Evolutionary conservation across 2,113 vertebrate genomes (phyloP), one percentile per base, ranked within the genome.

Genomic region (Chionomys nivalis): DNA sequence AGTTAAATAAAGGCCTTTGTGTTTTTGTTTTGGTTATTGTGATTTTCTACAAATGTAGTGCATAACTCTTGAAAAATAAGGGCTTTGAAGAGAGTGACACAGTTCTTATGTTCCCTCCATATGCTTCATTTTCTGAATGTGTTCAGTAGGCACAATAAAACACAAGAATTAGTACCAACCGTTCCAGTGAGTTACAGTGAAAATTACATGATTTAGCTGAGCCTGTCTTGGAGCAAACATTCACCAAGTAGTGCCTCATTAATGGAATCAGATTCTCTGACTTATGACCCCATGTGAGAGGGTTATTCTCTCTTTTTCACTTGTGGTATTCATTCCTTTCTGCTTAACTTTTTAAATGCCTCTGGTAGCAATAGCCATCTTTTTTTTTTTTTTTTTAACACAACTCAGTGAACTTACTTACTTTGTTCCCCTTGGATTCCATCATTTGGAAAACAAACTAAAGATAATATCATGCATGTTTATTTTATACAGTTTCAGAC

Each of bases 371-470:
- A 70, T 66, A 58, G 12, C 13, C 47, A 65, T 65, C 87, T 78
- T 78, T 68, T 76, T 55, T 91, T 78, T 55, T 91, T 78, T 63
- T 76, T 61, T 75, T 24, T 66, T 6, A 85, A 81, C 11, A 73
- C 2, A 58, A 66, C 9, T 6, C 14, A 79, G 31, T 63, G 8
- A 70, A 26, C 19, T 76, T 73, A 36, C 1, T 88, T 77, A 76
- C 75, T 96, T 83, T 83, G 17, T 63, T 91, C 21, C 36, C 12
- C 16, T 92, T 96, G 70, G 23, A 81, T 93, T 94, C 8, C 8
- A 3, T 91, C 82, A 96, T 65, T 93, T 72, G 91, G 21, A 85
- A 93, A 86, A 73, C 33, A 77, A 83, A 79, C 92, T 93, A 85
- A 47, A 89, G 47, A 93, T 79, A 42, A 52, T 49, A 63, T 66